Conservation (phyloP, 2,797 vertebrate genomes). For the Muraenolepis orangiensis region DNA sequence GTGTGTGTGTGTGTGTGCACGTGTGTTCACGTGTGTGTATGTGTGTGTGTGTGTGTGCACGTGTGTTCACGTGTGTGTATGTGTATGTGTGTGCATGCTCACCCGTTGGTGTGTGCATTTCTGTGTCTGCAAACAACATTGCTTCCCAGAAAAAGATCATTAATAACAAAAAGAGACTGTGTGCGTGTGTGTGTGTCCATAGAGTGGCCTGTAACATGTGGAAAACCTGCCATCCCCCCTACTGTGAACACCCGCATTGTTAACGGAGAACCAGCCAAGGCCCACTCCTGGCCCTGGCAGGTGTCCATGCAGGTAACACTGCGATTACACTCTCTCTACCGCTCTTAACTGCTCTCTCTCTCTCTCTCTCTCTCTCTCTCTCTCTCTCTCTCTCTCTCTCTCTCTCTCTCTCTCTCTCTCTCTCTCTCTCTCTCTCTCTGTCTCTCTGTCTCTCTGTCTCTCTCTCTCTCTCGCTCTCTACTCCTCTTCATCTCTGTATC, state of each 20-base stretch:
- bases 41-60: constrained; percentile 2
- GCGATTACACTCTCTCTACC: constrained; percentile 19
- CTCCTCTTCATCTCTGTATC: not conserved
- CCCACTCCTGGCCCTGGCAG: constrained; percentile 79
- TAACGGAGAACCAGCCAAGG: constrained; percentile 69
- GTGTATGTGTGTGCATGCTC: not conserved
- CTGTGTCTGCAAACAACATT: not conserved
- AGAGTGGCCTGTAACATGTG: constrained; percentile 75
- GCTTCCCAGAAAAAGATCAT: not conserved
- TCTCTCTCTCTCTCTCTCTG: not conserved
- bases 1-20: not conserved
- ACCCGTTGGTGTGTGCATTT: not conserved
- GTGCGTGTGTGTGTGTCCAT: constrained; percentile 4
- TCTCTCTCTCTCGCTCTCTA: not conserved
- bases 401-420: not conserved
- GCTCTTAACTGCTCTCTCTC: not conserved
- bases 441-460: not conserved
- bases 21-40: not conserved
- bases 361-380: not conserved
- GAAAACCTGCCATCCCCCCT: constrained; percentile 66
- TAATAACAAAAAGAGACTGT: too few species aligned
- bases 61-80: constrained; percentile 4
- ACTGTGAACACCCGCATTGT: constrained; percentile 67
- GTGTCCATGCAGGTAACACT: constrained; percentile 77
- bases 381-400: too few species aligned